Base-by-base conservation (phyloP, 2,888 invertebrate species). In the Trachelus iudaicus region DNA sequence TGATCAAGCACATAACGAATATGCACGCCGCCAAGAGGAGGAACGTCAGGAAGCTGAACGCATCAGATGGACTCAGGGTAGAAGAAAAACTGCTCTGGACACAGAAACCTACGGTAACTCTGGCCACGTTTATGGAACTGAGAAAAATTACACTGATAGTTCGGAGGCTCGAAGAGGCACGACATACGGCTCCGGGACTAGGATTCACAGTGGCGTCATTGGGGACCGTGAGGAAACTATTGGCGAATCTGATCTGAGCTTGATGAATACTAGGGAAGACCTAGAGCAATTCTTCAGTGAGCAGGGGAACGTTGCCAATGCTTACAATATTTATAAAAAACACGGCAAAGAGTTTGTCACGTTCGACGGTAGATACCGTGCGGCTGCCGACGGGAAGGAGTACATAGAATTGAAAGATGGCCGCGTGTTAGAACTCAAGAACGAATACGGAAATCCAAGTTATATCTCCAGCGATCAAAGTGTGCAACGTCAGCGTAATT, bases 381-480 rank as follows among this genome's bases (percentile, higher is more conserved):
- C 85, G 0, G 80, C 86, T 0, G 81, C 78, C 0, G 87, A 89
- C 34, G 83, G 83, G 1, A 86, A 79, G 34, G 87, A 89, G 12
- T 88, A 87, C 76, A 83, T 90, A 9, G 87, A 90, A 40, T 88
- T 90, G 73, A 83, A 85, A 34, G 87, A 89, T 31, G 88, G 89
- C 0, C 82, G 86, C 9, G 84, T 79, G 79, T 87, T 89, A 9
- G 87, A 89, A 9, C 81, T 90, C 37, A 85, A 87, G 33, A 85
- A 90, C 79, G 78, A 79, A n/a, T 81, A 81, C 40, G 90, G 90
- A 4, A 76, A 75, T 0, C 80, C 83, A 31, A 87, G 86, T 73
- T 83, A 85, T 30, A 77, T 80, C 1, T 75, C 84, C 0, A 84
- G 81, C 3, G 77, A 75, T 12, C 37, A 69, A 3, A 83, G 81